Base-by-base conservation (phyloP, 1,140 invertebrate genomes). In the Drosophila nasuta region DNA sequence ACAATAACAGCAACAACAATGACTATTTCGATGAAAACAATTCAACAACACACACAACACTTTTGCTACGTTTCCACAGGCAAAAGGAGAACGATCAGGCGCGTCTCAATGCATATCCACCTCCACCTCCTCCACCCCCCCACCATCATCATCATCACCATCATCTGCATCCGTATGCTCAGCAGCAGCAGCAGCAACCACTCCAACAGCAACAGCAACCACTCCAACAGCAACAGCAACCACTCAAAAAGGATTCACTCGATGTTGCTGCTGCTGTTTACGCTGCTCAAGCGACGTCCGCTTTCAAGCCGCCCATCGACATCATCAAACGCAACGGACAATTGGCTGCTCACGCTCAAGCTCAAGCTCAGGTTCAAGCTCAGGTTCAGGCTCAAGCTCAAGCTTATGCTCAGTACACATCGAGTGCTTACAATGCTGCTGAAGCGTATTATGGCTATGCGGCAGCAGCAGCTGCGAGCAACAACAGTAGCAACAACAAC, bases 241-340 rank as follows among this genome's bases (percentile, higher is more conserved):
- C 62, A 13, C n/a, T 48, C 11, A 68, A 75, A 54, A 75, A 75
- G 46, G 70, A 59, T 4, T 5, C 13, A 58, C 78, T 62, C 10
- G 35, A 35, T 8, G 54, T 56, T 13, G 66, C 66, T 35, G 54
- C 56, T 1, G 51, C 56, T 3, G 49, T 56, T 41, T 54, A 73
- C 77, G 64, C 95, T 77, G 63, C 95, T 1, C 94, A 94, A 2
- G 94, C 95, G 25, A 94, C 95, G 17, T 97, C 96, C 0, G 96
- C 96, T 0, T 97, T 97, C 75, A 95, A 96, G 65, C 96, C 96
- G 11, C 96, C 96, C 1, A 95, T 93, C 0, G 94, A 94, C 73
- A 85, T 88, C 10, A 93, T 93, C 48, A 94, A 94, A 51, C 93
- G 94, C 77, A 92, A 93, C 80, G 88, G 91, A 2, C 95, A 82